Evolutionary conservation across 1,140 invertebrate species (phyloP).

Genomic region (Drosophila tristis): DNA sequence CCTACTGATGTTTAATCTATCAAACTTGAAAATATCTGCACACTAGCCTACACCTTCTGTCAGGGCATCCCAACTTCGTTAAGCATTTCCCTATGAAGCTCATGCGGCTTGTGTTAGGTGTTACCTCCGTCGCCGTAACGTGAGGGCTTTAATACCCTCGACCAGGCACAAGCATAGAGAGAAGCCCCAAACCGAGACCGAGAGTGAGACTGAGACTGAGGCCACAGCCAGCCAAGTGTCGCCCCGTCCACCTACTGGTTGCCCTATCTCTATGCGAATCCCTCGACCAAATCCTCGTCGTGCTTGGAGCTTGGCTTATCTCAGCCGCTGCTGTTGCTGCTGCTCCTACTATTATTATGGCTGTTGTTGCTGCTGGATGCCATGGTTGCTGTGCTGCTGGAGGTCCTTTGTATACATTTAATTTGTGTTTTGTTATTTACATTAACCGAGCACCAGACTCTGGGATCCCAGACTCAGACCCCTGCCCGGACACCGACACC

Average conservation of each 20-base stretch:
- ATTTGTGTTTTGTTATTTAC: constrained; percentile 83
- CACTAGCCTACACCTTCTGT: too few species aligned
- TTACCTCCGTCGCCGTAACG: constrained; percentile 51
- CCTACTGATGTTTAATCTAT: too few species aligned
- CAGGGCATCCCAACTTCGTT: too few species aligned
- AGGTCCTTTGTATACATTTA: constrained; percentile 80
- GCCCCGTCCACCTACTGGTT: constrained; percentile 20
- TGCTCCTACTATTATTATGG: constrained; percentile 33
- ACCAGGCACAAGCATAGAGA: constrained; percentile 9
- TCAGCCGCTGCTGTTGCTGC: constrained; percentile 56
- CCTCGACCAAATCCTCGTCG: neutral
- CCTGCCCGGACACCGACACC: constrained; percentile 4
- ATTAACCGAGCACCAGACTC: constrained; percentile 66
- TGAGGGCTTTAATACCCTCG: constrained; percentile 72
- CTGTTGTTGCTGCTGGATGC: constrained; percentile 15
- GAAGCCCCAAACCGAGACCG: constrained; percentile 1
- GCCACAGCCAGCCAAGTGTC: constrained; percentile 72
- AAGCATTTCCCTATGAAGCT: neutral
- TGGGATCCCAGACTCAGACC: constrained; percentile 1
- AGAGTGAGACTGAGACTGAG: constrained; percentile 28
- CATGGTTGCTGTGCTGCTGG: constrained; percentile 24
- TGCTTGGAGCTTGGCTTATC: constrained; percentile 66
- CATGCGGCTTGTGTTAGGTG: constrained; percentile 62
- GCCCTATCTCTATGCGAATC: neutral
- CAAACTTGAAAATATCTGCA: too few species aligned